Conservation (phyloP, 2,113 vertebrate species). For the Corythoichthys intestinalis region DNA sequence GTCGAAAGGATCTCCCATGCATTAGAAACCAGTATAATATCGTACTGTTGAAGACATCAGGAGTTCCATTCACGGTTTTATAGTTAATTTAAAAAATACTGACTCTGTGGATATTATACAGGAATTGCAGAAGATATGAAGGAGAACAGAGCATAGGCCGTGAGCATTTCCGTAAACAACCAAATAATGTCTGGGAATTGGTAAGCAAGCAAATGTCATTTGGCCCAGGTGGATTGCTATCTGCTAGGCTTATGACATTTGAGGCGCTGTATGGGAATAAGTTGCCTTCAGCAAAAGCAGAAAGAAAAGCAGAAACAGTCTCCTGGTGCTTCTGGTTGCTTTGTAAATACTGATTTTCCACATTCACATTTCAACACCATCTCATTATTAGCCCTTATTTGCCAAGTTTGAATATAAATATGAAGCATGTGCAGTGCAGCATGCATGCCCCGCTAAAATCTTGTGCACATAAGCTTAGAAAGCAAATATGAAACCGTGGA, state of each 20-base stretch:
- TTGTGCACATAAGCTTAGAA: neutral
- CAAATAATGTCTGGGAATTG: neutral
- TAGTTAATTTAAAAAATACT: neutral
- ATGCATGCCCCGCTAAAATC: neutral
- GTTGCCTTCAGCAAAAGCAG: slow-evolving; percentile 2
- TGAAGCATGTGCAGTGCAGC: neutral
- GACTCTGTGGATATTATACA: neutral
- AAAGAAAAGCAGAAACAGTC: neutral
- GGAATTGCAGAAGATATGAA: neutral
- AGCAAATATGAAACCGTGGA: neutral
- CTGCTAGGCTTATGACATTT: slow-evolving; percentile 9
- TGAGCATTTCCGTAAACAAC: neutral
- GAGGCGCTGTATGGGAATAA: neutral
- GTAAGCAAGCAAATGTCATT: slow-evolving; percentile 8
- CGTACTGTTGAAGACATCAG: neutral
- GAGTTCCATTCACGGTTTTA: neutral
- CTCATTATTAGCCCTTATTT: neutral
- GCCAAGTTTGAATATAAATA: neutral
- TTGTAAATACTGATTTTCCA: neutral
- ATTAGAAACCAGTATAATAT: neutral
- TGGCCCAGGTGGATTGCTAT: slow-evolving; percentile 8
- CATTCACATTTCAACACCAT: neutral
- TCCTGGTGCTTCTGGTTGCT: neutral
- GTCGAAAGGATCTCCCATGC: too few relatives aligned
- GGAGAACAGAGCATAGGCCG: neutral